Percentiles rank a stretch among this genome's conserved stretches.
phyloP scores from a whole-genome alignment of 2,888 invertebrate genomes.

The Allacma fusca region DNA sequence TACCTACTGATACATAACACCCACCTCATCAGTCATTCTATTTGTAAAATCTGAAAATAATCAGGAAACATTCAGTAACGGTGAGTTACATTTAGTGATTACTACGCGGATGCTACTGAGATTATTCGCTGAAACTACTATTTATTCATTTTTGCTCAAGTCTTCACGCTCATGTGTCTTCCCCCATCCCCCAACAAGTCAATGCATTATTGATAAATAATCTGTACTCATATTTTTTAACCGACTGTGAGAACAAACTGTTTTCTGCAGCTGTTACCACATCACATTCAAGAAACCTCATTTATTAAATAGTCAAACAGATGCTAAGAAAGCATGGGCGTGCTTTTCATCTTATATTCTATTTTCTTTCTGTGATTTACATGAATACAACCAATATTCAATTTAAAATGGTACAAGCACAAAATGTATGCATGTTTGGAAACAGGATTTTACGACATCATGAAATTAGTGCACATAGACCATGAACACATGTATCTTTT shows the following conservation, averaged over 20 bases:
- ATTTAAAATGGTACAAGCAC: not conserved
- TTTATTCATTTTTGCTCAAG: not conserved
- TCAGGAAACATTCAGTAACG: too few relatives aligned
- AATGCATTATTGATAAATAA: slow-evolving; percentile 6
- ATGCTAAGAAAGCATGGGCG: not conserved
- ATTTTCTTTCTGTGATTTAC: not conserved
- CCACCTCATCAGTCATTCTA: too few relatives aligned
- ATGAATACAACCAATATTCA: not conserved
- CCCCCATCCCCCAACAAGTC: not conserved
- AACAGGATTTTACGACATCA: not conserved
- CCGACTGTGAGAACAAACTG: not conserved
- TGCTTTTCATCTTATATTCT: not conserved
- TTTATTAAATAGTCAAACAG: slow-evolving; percentile 1
- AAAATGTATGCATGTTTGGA: not conserved
- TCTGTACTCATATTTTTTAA: not conserved
- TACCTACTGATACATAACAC: too few relatives aligned
- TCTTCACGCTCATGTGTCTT: not conserved
- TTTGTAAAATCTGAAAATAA: too few relatives aligned
- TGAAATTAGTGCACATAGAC: not conserved
- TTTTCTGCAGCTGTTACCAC: not conserved
- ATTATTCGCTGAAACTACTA: too few relatives aligned
- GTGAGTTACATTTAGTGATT: too few relatives aligned
- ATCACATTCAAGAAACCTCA: not conserved
- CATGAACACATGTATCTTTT: not conserved
- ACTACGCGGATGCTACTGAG: too few relatives aligned